Base-by-base conservation (phyloP, 1,140 invertebrate genomes). In the Oryctes rhinoceros region DNA sequence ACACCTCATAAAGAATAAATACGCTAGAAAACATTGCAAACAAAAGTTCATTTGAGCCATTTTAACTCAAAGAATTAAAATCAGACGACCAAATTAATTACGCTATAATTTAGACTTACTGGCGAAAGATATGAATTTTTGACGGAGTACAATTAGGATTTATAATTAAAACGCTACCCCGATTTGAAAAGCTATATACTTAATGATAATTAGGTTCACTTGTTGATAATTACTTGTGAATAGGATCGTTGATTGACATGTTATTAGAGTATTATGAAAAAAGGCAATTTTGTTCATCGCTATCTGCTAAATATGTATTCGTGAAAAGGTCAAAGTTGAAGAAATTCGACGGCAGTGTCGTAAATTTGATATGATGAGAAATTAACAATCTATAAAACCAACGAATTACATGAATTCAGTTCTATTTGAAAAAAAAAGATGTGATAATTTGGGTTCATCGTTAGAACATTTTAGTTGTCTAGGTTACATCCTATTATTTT, bases 191-290 rank as follows among this genome's bases (percentile, higher is more conserved):
- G 39, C 39, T 18, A 59, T 18, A 59, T 18, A 59, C 18, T 18
- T 59, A 59, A 2, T 7, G 15, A 59, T 18, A 59, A 15, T 59
- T 59, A 59, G 18, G 53, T 15, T 15, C 5, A 18, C 53, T 18
- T 59, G 53, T 59, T 59, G 53, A 59, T 59, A 53, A 59, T 59
- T 59, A 18, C n/a, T 59, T 59, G 39, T 10, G 53, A 59, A 59
- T 59, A n/a, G 53, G 6, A 18, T 18, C 53, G 53, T 18, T n/a
- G 53, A 59, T n/a, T 59, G 18, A 59, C 18, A n/a, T 59, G n/a
- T 59, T 59, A 59, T 59, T 18, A 59, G 53, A 59, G 53, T n/a
- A 59, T 59, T 59, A 53, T 15, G n/a, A 53, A 53, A 53, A 18
- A 15, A 15, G 9, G n/a, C 13, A 53, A 13, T 18, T 53, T 53